A percentile compares a stretch with the other conserved stretches of the same genome.
Conservation (phyloP, 2,888 invertebrate genomes). For the Sericinus montela region DNA sequence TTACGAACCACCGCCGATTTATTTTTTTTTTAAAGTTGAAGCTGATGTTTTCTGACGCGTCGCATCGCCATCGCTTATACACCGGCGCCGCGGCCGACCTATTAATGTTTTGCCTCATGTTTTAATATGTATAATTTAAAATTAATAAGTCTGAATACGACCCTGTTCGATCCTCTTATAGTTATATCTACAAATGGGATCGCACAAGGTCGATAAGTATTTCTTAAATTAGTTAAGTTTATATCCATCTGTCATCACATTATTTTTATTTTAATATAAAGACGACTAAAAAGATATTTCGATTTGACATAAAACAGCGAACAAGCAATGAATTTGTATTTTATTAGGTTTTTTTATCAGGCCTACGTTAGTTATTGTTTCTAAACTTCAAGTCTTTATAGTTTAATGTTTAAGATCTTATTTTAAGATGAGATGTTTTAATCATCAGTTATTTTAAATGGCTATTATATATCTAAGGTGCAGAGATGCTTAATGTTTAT, state of each 20-base stretch:
- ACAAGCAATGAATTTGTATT: constrained; percentile 53
- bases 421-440: constrained; percentile 79
- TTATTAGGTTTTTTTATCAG: constrained; percentile 47
- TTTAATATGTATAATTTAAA: constrained; percentile 44
- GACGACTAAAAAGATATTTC: constrained; percentile 21
- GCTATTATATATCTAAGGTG: constrained; percentile 78
- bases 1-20: constrained; percentile 77
- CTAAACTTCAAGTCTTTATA: constrained; percentile 61
- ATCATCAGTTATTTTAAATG: constrained; percentile 79
- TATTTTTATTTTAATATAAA: constrained; percentile 37
- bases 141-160: constrained; percentile 51
- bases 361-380: constrained; percentile 70
- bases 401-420: constrained; percentile 75
- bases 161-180: constrained; percentile 42
- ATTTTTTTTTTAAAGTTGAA: constrained; percentile 74
- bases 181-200: constrained; percentile 23
- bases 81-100: constrained; percentile 38
- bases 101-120: constrained; percentile 63
- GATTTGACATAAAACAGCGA: constrained; percentile 56
- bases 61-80: constrained; percentile 31
- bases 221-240: constrained; percentile 53
- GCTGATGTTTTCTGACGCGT: constrained; percentile 28
- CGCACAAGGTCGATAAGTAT: constrained; percentile 47
- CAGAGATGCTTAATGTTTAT: constrained; percentile 80
- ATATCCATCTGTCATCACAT: constrained; percentile 49